Evolutionary conservation across 2,888 invertebrate species (phyloP).

Genomic region (Phortica magna): DNA sequence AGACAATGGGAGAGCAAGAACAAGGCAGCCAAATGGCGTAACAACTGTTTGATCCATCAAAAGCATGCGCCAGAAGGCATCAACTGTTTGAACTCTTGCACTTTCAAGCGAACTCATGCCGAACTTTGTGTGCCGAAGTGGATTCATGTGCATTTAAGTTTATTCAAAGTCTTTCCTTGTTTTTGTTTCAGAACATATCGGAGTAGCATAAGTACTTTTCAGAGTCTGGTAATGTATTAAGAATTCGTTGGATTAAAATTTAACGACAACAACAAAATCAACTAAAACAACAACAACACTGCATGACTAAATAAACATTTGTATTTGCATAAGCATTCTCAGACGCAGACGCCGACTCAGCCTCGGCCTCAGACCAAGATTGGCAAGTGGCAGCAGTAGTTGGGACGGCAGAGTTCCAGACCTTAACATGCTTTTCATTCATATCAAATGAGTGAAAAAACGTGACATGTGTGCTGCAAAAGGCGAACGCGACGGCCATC

Average conservation of each 20-base stretch:
- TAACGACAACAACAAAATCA: neutral
- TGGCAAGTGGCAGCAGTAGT: neutral
- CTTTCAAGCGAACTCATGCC: too few relatives aligned
- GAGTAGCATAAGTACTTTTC: too few relatives aligned
- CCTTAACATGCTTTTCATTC: neutral
- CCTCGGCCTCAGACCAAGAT: neutral
- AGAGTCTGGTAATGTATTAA: too few relatives aligned
- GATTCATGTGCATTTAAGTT: too few relatives aligned
- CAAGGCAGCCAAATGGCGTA: neutral
- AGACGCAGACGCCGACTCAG: neutral
- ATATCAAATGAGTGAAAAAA: conserved; percentile 13
- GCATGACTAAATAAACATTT: conserved; percentile 8
- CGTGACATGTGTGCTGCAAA: neutral
- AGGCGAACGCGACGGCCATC: neutral
- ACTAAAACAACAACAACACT: neutral
- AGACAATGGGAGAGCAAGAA: neutral
- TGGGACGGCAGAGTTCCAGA: neutral
- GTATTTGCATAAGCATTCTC: too few relatives aligned
- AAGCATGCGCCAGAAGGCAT: neutral
- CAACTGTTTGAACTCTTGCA: too few relatives aligned
- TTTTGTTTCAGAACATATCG: too few relatives aligned
- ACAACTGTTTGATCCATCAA: neutral
- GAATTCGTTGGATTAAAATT: too few relatives aligned
- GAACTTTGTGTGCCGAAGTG: too few relatives aligned
- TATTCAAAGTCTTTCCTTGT: too few relatives aligned